These are phyloP conservation scores for Cetoscarus ocellatus DNA, from an alignment of 2,797 vertebrate species.

Conservation along the genomic window DNA sequence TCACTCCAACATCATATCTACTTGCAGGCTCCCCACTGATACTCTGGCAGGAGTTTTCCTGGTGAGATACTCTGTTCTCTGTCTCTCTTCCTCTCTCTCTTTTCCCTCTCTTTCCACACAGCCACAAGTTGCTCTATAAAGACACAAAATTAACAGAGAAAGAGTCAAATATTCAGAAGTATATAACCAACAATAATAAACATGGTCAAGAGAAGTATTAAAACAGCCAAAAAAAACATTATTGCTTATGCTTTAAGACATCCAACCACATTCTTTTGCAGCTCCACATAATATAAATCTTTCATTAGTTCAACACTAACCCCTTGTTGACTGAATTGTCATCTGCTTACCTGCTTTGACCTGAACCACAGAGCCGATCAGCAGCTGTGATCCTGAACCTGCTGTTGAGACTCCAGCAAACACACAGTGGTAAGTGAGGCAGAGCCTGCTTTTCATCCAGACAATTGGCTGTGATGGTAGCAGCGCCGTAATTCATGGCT, in stretches of 20 bases:
- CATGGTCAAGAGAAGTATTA: neutral
- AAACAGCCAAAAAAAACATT: neutral
- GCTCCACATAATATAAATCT: too few species aligned
- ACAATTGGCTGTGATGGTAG: conserved; percentile 83
- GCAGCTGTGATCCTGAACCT: conserved; percentile 59
- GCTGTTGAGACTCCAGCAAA: conserved; percentile 60
- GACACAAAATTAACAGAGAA: conserved; percentile 24
- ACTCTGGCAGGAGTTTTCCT: conserved; percentile 63
- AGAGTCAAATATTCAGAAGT: conserved; percentile 14
- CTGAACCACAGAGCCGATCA: conserved; percentile 58
- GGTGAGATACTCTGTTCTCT: conserved; percentile 39
- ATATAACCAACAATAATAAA: conserved; percentile 5
- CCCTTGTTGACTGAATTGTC: conserved; percentile 45
- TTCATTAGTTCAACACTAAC: conserved; percentile 20
- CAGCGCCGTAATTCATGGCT: conserved; percentile 77
- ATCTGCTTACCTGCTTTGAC: conserved; percentile 67
- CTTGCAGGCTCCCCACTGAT: conserved; percentile 50
- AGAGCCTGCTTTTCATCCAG: conserved; percentile 79
- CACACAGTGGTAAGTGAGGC: conserved; percentile 66
- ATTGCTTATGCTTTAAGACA: too few species aligned
- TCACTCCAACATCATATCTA: conserved; percentile 66
- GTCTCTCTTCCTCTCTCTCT: conserved; percentile 6
- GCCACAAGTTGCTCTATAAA: conserved; percentile 38
- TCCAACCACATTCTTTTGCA: too few species aligned
- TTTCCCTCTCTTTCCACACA: conserved; percentile 11